Percentiles rank a stretch among this genome's conserved stretches.
Evolutionary conservation across 2,888 invertebrate genomes (phyloP).

Genomic region (Leistus spinibarbis): DNA sequence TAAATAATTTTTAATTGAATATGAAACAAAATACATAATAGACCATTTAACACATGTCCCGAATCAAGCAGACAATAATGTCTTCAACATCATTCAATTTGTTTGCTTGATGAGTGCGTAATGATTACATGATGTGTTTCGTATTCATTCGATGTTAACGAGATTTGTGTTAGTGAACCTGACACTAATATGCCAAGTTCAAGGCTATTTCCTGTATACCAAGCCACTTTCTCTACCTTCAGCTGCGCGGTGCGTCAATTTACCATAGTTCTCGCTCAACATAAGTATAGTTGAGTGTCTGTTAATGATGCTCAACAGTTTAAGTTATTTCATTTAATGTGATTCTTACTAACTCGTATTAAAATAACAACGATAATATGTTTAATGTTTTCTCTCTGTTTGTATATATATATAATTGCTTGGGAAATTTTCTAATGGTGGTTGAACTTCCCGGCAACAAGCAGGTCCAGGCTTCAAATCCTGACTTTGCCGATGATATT

Average conservation of each 20-base stretch:
- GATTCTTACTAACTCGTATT: background rate
- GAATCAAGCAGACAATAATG: background rate
- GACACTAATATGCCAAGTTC: background rate
- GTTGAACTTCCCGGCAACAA: too few relatives aligned
- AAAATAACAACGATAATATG: too few relatives aligned
- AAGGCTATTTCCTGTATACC: constrained; percentile 5
- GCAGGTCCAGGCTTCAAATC: too few relatives aligned
- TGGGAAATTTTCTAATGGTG: background rate
- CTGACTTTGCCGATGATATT: too few relatives aligned
- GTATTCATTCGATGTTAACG: background rate
- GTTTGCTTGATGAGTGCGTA: background rate
- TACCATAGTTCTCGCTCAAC: background rate
- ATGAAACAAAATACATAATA: background rate
- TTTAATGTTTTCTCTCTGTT: background rate
- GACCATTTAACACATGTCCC: background rate
- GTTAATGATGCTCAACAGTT: background rate
- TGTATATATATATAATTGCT: background rate
- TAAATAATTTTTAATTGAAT: background rate
- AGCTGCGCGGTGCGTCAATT: background rate
- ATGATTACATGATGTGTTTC: background rate
- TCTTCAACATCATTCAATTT: background rate
- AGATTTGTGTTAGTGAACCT: background rate
- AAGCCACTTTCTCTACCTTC: background rate
- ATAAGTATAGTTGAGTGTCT: background rate
- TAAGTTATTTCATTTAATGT: background rate